Base-by-base conservation (phyloP, 92 coral and sea anemone species). In the Metridium senile region DNA sequence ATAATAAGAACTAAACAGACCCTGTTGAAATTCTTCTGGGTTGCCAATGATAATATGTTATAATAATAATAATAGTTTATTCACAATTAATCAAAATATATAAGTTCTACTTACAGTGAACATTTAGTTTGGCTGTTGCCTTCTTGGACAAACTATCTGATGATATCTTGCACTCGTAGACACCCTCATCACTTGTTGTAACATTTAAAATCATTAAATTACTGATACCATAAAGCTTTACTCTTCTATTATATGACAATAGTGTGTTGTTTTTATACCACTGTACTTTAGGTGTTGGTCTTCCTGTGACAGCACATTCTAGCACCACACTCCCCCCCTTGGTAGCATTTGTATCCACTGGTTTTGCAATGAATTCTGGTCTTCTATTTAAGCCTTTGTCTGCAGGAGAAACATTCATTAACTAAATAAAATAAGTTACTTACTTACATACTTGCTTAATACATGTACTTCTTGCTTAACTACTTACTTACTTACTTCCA, bases 231-330 rank as follows among this genome's bases (percentile, higher is more conserved):
- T 82, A 30, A 27, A 85, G 74, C 22, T 82, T 73, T 39, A 81
- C 79, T 18, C 68, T 65, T 19, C 75, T 74, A 31, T 90, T 83
- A 1, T 80, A 46, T 18, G 68, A 72, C 39, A 92, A 81, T 64
- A 78, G 77, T 29, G 70, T 77, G 7, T 90, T 87, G 71, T 87
- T 82, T 71, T 84, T 86, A 39, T 72, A 84, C 99, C 99, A 96
- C 19, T 82, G 43, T n/a, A 96, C 84, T n/a, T 57, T 68, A 9
- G 97, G 97, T 20, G 80, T 81, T n/a, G 99, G 99, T 33, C 58
- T 75, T 31, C 97, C 97, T 51, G 72, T 80, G 63, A 75, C 87
- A 53, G 82, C 66, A 73, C 97, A 91, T 43, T 91, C 97, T 35
- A 91, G 79, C 11, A 89, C 72, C 7, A 84, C 81, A 49, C 56